These are phyloP conservation scores for Beris morrisii DNA, from an alignment of 2,888 invertebrate species.

Conservation along the genomic window DNA sequence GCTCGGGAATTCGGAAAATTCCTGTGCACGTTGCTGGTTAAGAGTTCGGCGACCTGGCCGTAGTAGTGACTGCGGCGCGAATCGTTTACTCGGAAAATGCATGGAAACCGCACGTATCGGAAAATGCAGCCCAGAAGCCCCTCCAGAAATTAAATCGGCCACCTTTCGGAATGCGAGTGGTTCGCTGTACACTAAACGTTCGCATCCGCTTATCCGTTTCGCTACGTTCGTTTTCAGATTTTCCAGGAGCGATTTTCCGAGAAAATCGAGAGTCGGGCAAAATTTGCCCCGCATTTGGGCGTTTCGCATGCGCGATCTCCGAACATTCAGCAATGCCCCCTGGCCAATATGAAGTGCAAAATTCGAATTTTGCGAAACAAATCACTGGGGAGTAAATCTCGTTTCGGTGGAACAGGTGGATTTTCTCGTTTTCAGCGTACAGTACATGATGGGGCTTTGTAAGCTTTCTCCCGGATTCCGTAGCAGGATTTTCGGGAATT, in stretches of 20 bases:
- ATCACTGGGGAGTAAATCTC: not conserved
- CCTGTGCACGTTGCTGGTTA: no score
- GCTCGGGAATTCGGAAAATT: no score
- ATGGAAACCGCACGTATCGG: no score
- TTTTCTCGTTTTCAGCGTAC: not conserved
- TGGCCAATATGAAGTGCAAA: not conserved
- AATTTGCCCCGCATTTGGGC: constrained; percentile 1
- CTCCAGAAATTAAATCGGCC: no score
- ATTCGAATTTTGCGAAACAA: constrained; percentile 8
- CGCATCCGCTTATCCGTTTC: constrained; percentile 22
- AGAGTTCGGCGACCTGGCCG: no score
- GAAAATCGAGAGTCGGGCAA: constrained; percentile 17
- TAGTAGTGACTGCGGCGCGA: no score
- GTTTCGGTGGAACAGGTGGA: constrained; percentile 14
- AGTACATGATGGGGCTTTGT: constrained; percentile 1
- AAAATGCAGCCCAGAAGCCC: no score
- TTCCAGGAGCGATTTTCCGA: constrained; percentile 10
- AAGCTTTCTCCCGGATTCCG: constrained; percentile 4
- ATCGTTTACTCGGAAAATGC: no score
- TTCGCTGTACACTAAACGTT: constrained; percentile 24
- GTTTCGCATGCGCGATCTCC: constrained; percentile 21
- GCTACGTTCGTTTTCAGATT: constrained; percentile 4
- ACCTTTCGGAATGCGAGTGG: not conserved
- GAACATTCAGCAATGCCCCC: constrained; percentile 16
- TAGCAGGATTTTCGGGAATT: no score